Evolutionary conservation across 1,140 invertebrate genomes (phyloP).

Genomic region (Saxidomus purpurata): DNA sequence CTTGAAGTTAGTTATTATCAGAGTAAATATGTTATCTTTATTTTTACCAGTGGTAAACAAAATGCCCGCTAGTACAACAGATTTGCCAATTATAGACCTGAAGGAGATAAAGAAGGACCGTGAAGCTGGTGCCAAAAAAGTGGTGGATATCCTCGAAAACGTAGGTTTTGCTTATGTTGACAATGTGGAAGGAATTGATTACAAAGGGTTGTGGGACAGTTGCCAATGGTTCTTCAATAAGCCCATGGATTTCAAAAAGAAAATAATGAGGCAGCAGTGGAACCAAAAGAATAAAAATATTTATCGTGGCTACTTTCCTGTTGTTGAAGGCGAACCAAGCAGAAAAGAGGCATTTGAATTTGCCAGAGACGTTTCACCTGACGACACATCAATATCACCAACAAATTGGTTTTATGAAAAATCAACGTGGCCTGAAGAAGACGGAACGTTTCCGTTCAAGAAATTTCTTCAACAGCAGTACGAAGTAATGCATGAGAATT

Average conservation of each 20-base stretch:
- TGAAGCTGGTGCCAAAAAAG: slow-evolving; percentile 52
- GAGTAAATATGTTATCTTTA: no score
- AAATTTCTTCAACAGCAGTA: slow-evolving; percentile 64
- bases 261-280: slow-evolving; percentile 66
- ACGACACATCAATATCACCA: slow-evolving; percentile 49
- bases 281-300: slow-evolving; percentile 69
- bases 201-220: slow-evolving; percentile 63
- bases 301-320: slow-evolving; percentile 73
- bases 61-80: no score
- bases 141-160: slow-evolving; percentile 69
- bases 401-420: slow-evolving; percentile 75
- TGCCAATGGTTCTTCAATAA: slow-evolving; percentile 71
- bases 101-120: slow-evolving; percentile 53
- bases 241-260: slow-evolving; percentile 60
- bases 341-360: slow-evolving; percentile 79
- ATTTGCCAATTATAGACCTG: slow-evolving; percentile 68
- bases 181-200: slow-evolving; percentile 68
- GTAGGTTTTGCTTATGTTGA: slow-evolving; percentile 72
- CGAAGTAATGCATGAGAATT: slow-evolving; percentile 68
- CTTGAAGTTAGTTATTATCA: no score
- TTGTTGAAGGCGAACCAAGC: slow-evolving; percentile 58
- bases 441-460: slow-evolving; percentile 72
- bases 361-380: slow-evolving; percentile 65
- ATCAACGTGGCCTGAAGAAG: slow-evolving; percentile 72
- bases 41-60: no score